Evolutionary conservation across 2,113 vertebrate genomes (phyloP).

Genomic region (Plestiodon gilberti): DNA sequence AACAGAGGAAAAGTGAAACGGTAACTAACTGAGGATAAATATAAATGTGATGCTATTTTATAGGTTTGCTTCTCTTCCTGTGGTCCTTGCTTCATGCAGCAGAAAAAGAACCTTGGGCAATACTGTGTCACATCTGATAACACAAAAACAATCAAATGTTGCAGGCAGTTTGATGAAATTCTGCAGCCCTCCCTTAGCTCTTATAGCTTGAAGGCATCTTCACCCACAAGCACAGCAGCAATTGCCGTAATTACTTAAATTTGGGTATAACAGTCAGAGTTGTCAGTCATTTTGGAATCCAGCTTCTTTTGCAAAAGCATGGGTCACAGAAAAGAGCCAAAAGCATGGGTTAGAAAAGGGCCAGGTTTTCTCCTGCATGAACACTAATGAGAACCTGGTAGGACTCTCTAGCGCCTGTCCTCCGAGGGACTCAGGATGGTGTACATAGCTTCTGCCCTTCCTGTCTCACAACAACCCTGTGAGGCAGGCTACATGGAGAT

Average conservation of each 20-base stretch:
- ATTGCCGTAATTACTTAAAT: conserved; percentile 55
- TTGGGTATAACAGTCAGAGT: conserved; percentile 21
- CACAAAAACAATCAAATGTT: conserved; percentile 42
- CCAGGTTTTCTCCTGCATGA: not conserved
- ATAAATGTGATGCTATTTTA: conserved; percentile 22
- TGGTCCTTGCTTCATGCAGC: not conserved
- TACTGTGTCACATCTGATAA: conserved; percentile 44
- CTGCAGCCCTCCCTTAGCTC: conserved; percentile 43
- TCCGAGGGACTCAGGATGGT: too few species aligned
- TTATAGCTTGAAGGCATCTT: conserved; percentile 47
- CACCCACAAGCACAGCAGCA: conserved; percentile 38
- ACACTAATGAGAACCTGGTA: not conserved
- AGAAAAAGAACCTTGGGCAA: not conserved
- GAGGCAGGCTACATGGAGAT: too few species aligned
- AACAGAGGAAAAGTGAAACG: conserved; percentile 15
- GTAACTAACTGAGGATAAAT: not conserved
- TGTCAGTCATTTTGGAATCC: conserved; percentile 36
- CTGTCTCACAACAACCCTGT: too few species aligned
- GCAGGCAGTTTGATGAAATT: conserved; percentile 44
- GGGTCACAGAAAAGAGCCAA: conserved; percentile 29
- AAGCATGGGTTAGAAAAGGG: conserved; percentile 21
- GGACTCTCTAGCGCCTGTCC: not conserved
- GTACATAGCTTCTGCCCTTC: too few species aligned
- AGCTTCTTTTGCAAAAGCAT: not conserved
- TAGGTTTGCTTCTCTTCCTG: conserved; percentile 13